phyloP scores from a whole-genome alignment of 2,888 invertebrate genomes.

The Euproctis similis region DNA sequence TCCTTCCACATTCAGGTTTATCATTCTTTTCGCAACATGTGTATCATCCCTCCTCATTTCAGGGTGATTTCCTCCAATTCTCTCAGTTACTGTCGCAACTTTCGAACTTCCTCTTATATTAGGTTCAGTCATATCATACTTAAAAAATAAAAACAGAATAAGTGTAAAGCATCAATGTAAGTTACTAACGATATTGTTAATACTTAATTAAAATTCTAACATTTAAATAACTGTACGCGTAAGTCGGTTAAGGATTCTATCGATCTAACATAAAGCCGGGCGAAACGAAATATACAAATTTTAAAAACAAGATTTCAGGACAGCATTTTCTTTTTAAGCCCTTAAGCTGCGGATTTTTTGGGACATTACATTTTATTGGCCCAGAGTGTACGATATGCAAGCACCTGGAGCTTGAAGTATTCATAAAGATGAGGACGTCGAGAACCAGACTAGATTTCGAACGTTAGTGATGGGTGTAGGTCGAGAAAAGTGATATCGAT shows the following conservation, averaged over 20 bases:
- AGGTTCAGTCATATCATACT: too few species aligned
- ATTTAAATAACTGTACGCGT: conserved; percentile 8
- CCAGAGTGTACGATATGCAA: conserved; percentile 32
- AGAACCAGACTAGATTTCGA: conserved; percentile 43
- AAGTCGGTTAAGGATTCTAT: conserved; percentile 23
- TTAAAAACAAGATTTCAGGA: conserved; percentile 23
- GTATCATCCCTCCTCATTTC: too few species aligned
- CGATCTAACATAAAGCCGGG: conserved; percentile 16
- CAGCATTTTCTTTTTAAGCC: conserved; percentile 18
- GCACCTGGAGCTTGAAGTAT: conserved; percentile 49
- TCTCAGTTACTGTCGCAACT: too few species aligned
- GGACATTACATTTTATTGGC: conserved; percentile 29
- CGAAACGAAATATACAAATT: conserved; percentile 16
- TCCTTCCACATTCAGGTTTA: too few species aligned
- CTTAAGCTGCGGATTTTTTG: conserved; percentile 22
- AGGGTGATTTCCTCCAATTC: too few species aligned
- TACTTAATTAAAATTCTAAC: too few species aligned
- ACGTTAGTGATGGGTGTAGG: conserved; percentile 35
- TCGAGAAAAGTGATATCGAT: too few species aligned
- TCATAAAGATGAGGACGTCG: conserved; percentile 48
- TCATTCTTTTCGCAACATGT: too few species aligned
- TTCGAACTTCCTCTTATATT: too few species aligned
- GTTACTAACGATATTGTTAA: too few species aligned
- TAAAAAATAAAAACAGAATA: too few species aligned
- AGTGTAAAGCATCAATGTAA: too few species aligned